Percentiles rank a stretch among this genome's conserved stretches.
Conservation (phyloP, 2,888 invertebrate species). For the Diarsia mendica region DNA sequence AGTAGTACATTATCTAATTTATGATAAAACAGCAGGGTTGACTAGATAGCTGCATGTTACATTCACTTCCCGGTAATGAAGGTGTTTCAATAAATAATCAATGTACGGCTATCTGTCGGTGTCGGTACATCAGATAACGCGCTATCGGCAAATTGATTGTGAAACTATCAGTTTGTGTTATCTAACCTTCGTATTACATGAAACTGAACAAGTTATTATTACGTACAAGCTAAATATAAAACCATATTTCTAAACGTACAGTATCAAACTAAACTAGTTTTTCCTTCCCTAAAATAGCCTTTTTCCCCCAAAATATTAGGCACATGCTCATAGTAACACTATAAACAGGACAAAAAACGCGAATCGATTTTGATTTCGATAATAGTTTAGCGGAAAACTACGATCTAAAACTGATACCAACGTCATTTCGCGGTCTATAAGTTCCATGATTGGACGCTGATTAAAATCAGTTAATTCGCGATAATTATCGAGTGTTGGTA, state of each 20-base stretch:
- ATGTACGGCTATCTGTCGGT: constrained; percentile 35
- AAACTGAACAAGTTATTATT: constrained; percentile 17
- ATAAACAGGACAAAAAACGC: background rate
- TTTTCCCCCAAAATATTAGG: background rate
- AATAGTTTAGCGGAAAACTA: background rate
- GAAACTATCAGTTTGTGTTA: constrained; percentile 32
- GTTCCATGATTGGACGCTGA: constrained; percentile 6
- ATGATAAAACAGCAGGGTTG: constrained; percentile 10
- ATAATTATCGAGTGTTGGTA: constrained; percentile 24
- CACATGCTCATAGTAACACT: background rate
- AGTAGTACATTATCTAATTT: background rate
- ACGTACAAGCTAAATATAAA: constrained; percentile 3
- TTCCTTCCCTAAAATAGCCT: background rate
- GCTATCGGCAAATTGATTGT: constrained; percentile 58
- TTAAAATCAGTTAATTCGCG: constrained; percentile 19
- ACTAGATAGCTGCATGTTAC: constrained; percentile 23
- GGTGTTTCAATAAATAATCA: constrained; percentile 28
- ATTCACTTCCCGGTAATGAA: constrained; percentile 24
- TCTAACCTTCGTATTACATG: constrained; percentile 30
- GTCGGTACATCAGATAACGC: constrained; percentile 45
- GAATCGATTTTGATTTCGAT: background rate
- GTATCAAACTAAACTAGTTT: background rate
- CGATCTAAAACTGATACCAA: background rate
- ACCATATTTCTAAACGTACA: background rate
- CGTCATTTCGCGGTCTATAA: background rate